Conservation (phyloP, 2,113 vertebrate species). For the Crotalus horridus region DNA sequence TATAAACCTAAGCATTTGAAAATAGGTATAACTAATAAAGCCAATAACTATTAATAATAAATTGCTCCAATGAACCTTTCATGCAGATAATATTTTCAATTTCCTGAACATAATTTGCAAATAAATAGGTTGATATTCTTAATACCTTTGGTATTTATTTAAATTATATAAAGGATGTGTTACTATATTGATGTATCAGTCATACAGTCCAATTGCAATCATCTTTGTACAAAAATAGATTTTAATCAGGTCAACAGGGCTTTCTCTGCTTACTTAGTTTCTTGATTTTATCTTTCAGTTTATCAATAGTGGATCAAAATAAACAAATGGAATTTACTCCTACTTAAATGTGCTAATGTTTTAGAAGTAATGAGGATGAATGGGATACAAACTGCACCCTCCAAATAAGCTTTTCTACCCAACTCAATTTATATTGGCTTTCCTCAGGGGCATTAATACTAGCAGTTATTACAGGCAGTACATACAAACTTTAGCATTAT, state of each 20-base stretch:
- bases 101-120: not conserved
- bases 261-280: not conserved
- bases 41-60: conserved; percentile 15
- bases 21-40: not conserved
- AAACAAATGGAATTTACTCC: not conserved
- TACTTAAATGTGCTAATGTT: not conserved
- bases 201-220: not conserved
- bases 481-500: conserved; percentile 18
- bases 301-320: not conserved
- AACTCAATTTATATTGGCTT: not conserved
- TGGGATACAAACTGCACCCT: not conserved
- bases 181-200: not conserved
- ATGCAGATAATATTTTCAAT: not conserved
- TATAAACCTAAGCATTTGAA: not conserved
- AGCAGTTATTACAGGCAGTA: conserved; percentile 2
- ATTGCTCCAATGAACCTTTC: conserved; percentile 27
- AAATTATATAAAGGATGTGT: not conserved
- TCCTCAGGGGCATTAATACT: not conserved
- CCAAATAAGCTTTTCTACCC: not conserved
- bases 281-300: not conserved
- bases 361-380: conserved; percentile 38
- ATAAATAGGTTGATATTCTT: not conserved
- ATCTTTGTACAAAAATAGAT: not conserved
- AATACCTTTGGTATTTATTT: not conserved
- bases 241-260: not conserved